A percentile compares a stretch with the other conserved stretches of the same genome.
Conservation (phyloP, 2,113 vertebrate genomes). For the Ancistrus triradiatus region DNA sequence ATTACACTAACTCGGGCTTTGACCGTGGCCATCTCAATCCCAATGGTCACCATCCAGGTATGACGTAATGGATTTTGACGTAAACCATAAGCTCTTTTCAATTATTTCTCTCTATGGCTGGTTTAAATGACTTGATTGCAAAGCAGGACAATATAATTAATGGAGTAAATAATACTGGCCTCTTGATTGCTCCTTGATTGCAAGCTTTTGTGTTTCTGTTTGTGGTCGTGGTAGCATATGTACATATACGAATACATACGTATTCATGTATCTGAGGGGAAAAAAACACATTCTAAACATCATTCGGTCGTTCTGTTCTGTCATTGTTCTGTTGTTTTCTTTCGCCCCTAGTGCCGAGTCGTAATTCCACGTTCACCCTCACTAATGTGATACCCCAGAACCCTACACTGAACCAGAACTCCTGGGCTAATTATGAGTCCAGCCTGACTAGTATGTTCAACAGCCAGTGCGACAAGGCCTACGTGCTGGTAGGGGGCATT, state of each 20-base stretch:
- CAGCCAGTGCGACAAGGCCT: constrained; percentile 56
- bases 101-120: too few relatives aligned
- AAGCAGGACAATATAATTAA: too few relatives aligned
- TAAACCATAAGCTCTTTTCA: too few relatives aligned
- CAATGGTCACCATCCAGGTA: constrained; percentile 68
- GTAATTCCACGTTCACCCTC: constrained; percentile 69
- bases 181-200: too few relatives aligned
- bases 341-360: constrained; percentile 55
- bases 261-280: too few relatives aligned
- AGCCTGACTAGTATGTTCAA: constrained; percentile 55
- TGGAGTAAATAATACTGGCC: too few relatives aligned
- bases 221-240: too few relatives aligned
- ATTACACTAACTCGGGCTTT: constrained; percentile 65
- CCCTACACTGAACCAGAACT: constrained; percentile 63
- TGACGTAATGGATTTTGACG: background rate
- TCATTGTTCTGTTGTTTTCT: background rate
- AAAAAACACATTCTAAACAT: too few relatives aligned
- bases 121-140: too few relatives aligned
- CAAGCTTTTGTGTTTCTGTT: too few relatives aligned
- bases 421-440: constrained; percentile 63
- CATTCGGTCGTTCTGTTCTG: too few relatives aligned
- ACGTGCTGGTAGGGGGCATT: constrained; percentile 64
- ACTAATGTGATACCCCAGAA: constrained; percentile 70
- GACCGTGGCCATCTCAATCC: constrained; percentile 71
- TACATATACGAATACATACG: too few relatives aligned